Evolutionary conservation across 2,113 vertebrate species (phyloP), one percentile per base, ranked within the genome.

Genomic region (Carlito syrichta): DNA sequence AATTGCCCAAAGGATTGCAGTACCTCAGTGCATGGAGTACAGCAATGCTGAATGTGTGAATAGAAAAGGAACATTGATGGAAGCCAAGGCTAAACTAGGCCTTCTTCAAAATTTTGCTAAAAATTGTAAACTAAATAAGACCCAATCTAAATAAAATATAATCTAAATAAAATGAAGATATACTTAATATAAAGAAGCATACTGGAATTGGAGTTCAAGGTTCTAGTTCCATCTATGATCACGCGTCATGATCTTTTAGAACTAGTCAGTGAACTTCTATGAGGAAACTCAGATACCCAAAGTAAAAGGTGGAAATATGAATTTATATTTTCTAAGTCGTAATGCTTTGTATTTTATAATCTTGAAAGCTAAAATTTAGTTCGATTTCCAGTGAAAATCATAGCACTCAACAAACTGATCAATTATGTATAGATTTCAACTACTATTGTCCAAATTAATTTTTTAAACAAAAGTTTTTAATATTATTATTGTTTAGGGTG

Each of bases 51-150:
- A 50, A 25, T 45, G 69, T 62, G 19, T 38, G 20, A 62, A 38
- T 73, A 22, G 23, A 89, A 62, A 17, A 20, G 13, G 32, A 85
- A 56, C 56, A 25, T 10, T 78, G n/a, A 78, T 25, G 74, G 27
- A 86, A 43, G 12, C 22, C 54, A 91, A 82, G 8, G 20, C n/a
- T 35, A 58, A 91, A 88, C 10, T 43, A 14, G 48, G 13, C 27
- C 52, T 82, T 91, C 48, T 94, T 97, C 48, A 77, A 62, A 84
- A 48, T 32, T 58, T 78, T 79, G n/a, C n/a, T n/a, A n/a, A n/a
- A n/a, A n/a, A n/a, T n/a, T n/a, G n/a, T n/a, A n/a, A n/a, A n/a
- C n/a, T n/a, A n/a, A n/a, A n/a, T n/a, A n/a, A n/a, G n/a, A n/a
- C n/a, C n/a, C n/a, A 69, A 74, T 50, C n/a, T 23, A 78, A 85